Evolutionary conservation across 2,113 vertebrate genomes (phyloP).

Genomic region (Sphaerodactylus townsendi): DNA sequence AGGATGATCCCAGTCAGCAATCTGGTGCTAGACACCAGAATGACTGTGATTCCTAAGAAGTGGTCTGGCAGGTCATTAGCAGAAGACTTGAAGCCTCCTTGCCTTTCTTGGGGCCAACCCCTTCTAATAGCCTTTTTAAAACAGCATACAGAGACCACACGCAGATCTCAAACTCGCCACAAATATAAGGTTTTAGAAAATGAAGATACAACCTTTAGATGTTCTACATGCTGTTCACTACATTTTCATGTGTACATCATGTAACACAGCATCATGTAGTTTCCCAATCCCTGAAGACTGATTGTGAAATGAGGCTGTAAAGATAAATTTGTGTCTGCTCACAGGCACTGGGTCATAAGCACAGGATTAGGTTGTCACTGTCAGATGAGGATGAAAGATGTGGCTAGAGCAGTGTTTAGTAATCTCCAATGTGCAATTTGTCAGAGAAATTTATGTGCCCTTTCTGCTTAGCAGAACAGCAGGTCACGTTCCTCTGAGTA

Average conservation of each 20-base stretch:
- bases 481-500: slow-evolving; percentile 11
- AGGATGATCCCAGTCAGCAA: neutral
- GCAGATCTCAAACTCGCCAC: neutral
- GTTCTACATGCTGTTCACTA: neutral
- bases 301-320: slow-evolving; percentile 22
- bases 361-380: slow-evolving; percentile 24
- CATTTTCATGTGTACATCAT: neutral
- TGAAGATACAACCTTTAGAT: neutral
- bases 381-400: slow-evolving; percentile 17
- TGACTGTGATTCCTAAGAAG: neutral
- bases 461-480: slow-evolving; percentile 22
- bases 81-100: neutral
- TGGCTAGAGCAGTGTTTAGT: neutral
- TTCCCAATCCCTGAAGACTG: neutral
- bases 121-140: neutral
- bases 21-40: neutral
- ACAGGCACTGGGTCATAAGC: neutral
- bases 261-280: neutral
- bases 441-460: neutral
- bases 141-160: neutral
- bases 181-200: neutral
- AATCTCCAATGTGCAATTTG: neutral
- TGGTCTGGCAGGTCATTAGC: neutral
- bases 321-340: neutral
- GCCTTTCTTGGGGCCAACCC: neutral